Base-by-base conservation (phyloP, 37 sponge, comb jelly and placozoan genomes). In the Beroe forskalii region DNA sequence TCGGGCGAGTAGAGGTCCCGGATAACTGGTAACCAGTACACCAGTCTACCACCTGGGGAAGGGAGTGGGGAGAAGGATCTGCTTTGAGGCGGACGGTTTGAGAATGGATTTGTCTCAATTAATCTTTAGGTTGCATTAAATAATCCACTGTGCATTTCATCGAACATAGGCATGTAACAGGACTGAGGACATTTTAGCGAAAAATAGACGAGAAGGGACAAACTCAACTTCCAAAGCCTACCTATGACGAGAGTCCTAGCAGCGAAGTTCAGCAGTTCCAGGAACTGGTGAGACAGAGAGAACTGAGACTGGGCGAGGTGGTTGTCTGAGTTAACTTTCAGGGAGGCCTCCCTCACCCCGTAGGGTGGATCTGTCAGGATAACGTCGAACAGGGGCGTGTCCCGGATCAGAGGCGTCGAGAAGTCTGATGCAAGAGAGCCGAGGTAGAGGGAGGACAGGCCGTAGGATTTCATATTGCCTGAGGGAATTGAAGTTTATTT, bases 11-110 rank as follows among this genome's bases (percentile, higher is more conserved):
- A 80, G 44, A 80, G 86, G 4, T 80, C 86, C 27, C 86, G 23
- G 12, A 80, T 80, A 44, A 80, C 55, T 1, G 86, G 86, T 80
- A 80, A 80, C 86, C 86, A 80, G 55, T 80, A 80, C 31, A 44
- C 86, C 55, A 80, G 28, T n/a, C 86, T 32, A 25, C 86, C 86
- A 23, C 86, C 86, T 80, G 76, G 37, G 40, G 8, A 24, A 39
- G 75, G 1, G 30, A 32, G 25, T 63, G n/a, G n/a, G n/a, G n/a
- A n/a, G n/a, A n/a, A n/a, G n/a, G n/a, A n/a, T n/a, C n/a, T n/a
- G n/a, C n/a, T n/a, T n/a, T n/a, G n/a, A n/a, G n/a, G n/a, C n/a
- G n/a, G n/a, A n/a, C n/a, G n/a, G n/a, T n/a, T n/a, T n/a, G n/a
- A n/a, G n/a, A n/a, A n/a, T n/a, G n/a, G n/a, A n/a, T n/a, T n/a